These are phyloP conservation scores for Drosophila borborema DNA, from an alignment of 2,888 invertebrate species.

Conservation along the genomic window DNA sequence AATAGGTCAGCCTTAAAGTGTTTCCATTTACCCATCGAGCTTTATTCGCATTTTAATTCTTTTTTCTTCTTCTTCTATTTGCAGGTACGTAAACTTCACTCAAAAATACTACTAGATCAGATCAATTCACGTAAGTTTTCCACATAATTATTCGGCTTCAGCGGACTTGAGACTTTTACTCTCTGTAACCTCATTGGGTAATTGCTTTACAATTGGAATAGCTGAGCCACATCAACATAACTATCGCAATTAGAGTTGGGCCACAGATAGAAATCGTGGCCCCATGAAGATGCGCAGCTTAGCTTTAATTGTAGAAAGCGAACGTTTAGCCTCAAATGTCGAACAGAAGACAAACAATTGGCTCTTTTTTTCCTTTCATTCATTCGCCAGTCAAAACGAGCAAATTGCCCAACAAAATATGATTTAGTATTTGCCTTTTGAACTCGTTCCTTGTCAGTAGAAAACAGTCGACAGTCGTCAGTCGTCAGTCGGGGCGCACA, in stretches of 20 bases:
- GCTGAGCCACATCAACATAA: constrained; percentile 1
- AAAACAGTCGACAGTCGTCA: constrained; percentile 19
- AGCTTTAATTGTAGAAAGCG: constrained; percentile 71
- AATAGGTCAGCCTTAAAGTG: constrained; percentile 42
- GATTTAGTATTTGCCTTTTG: constrained; percentile 64
- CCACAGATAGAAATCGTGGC: constrained; percentile 36
- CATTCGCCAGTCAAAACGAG: constrained; percentile 19
- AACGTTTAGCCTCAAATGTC: neutral
- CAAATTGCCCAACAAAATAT: constrained; percentile 48
- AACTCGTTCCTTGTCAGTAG: constrained; percentile 48
- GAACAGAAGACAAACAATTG: constrained; percentile 73
- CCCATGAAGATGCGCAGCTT: constrained; percentile 47
- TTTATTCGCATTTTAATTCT: constrained; percentile 10
- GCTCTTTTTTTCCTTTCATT: constrained; percentile 42
- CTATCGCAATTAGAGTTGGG: constrained; percentile 48
- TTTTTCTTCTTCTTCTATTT: constrained; percentile 42
- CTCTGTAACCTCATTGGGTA: constrained; percentile 26
- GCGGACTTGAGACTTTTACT: constrained; percentile 40
- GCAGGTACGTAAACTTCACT: constrained; percentile 55
- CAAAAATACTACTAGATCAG: constrained; percentile 9
- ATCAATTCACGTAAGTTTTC: constrained; percentile 39
- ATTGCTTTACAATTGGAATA: constrained; percentile 44
- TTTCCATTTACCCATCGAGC: constrained; percentile 6
- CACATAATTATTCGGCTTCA: constrained; percentile 29
- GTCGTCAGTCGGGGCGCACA: constrained; percentile 26